Evolutionary conservation across 2,797 vertebrate species (phyloP), one percentile per base, ranked within the genome.

Genomic region (Halcyon smyrnensis): DNA sequence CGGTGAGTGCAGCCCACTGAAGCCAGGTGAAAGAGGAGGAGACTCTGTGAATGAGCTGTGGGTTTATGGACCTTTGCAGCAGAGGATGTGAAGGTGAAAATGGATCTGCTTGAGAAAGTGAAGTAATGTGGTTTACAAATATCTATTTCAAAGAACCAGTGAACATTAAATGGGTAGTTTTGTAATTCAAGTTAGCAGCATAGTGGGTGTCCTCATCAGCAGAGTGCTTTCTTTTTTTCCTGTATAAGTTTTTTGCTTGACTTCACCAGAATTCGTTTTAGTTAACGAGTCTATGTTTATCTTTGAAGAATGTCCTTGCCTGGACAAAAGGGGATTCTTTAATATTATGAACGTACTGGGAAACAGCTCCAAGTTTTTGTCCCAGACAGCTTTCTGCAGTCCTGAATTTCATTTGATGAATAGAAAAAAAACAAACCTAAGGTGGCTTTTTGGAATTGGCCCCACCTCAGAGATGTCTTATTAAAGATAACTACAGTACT

Each of bases 1-100:
- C 97, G 98, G 98, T 98, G 85, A 98, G 98, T 91, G 30, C 18
- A 77, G 70, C 73, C 16, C 36, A 14, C 20, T 56, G 50, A 3
- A 6, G 15, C 10, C 17, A 20, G 37, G 51, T 11, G 79, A 39
- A 9, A 71, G 69, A 7, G 1, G 34, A 53, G 30, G 43, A 69
- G 62, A 7, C 28, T 12, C 6, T 15, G 20, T 8, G 77, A 54
- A 25, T 20, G 45, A 76, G 25, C 32, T 39, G 15, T 13, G n/a
- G 19, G 15, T 28, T 59, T 81, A 9, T 23, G 41, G 62, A 15
- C 27, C 28, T 43, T 28, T 78, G 65, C 30, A 68, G 20, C 24
- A 28, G 27, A 18, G 39, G 28, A 25, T 19, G 8, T 37, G 6
- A 20, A 68, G 21, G 18, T 39, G 50, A 53, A 89, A 76, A 37